Conservation (phyloP, 2,113 vertebrate species). For the Orthonyx spaldingii region DNA sequence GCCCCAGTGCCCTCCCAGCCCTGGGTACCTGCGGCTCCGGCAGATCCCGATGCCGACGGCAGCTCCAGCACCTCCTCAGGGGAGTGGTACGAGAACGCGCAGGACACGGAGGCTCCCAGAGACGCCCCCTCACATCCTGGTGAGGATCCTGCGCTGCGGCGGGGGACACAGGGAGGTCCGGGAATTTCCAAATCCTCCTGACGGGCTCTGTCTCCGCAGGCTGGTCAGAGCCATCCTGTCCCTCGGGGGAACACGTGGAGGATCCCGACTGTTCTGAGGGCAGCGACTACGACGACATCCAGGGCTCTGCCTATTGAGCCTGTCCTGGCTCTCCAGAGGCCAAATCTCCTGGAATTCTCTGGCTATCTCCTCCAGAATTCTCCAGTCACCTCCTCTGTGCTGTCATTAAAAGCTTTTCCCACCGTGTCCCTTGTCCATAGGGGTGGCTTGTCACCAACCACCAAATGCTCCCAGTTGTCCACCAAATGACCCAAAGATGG, state of each 20-base stretch:
- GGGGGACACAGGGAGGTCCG: fast-evolving
- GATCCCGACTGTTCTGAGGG: not conserved
- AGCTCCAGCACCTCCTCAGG: slow-evolving; percentile 75
- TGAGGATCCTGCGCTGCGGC: not conserved
- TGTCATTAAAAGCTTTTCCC: not conserved
- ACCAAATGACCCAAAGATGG: not conserved
- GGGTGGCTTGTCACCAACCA: not conserved
- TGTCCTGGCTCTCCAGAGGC: fast-evolving
- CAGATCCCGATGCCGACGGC: not conserved
- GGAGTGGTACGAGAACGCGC: slow-evolving; percentile 71
- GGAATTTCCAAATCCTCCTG: not conserved
- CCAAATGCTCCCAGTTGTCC: not conserved
- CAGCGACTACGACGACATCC: slow-evolving; percentile 66
- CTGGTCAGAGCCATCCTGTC: not conserved
- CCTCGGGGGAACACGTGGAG: not conserved
- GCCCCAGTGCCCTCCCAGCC: not conserved
- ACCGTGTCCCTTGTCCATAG: fast-evolving
- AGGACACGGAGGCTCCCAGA: fast-evolving
- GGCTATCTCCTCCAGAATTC: not conserved
- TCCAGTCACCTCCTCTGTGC: fast-evolving
- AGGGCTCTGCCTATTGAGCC: not conserved
- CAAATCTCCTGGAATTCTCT: not conserved
- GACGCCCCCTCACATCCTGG: not conserved
- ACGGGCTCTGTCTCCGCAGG: not conserved
- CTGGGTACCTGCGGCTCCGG: not conserved